Evolutionary conservation across 2,113 vertebrate genomes (phyloP).

Genomic region (Copsychus sechellarum): DNA sequence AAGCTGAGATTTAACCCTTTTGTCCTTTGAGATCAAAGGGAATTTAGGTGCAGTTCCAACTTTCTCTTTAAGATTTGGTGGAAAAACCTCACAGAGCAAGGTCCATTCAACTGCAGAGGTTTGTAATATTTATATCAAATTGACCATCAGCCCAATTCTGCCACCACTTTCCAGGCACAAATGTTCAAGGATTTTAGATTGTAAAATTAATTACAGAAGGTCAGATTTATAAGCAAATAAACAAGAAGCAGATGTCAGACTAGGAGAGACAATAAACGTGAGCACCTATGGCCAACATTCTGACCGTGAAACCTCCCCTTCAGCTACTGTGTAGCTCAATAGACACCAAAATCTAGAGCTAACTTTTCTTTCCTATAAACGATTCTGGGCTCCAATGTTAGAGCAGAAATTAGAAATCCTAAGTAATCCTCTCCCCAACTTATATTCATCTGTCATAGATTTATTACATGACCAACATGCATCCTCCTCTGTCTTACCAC

Average conservation of each 20-base stretch:
- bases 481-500: background rate
- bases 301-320: background rate
- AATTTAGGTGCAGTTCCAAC: background rate
- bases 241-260: background rate
- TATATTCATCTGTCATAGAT: background rate
- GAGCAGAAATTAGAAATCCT: background rate
- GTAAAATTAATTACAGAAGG: background rate
- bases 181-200: background rate
- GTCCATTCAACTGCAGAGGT: background rate
- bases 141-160: background rate
- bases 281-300: background rate
- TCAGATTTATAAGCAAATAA: background rate
- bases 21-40: background rate
- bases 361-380: background rate
- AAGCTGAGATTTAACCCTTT: background rate
- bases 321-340: background rate
- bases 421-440: background rate
- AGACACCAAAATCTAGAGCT: background rate
- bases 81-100: background rate
- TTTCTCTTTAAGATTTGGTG: background rate
- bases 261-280: background rate
- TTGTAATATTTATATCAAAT: background rate
- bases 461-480: background rate
- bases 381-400: background rate
- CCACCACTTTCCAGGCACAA: background rate